Evolutionary conservation across 1,140 invertebrate species (phyloP).

Genomic region (Catajapyx aquilonaris): DNA sequence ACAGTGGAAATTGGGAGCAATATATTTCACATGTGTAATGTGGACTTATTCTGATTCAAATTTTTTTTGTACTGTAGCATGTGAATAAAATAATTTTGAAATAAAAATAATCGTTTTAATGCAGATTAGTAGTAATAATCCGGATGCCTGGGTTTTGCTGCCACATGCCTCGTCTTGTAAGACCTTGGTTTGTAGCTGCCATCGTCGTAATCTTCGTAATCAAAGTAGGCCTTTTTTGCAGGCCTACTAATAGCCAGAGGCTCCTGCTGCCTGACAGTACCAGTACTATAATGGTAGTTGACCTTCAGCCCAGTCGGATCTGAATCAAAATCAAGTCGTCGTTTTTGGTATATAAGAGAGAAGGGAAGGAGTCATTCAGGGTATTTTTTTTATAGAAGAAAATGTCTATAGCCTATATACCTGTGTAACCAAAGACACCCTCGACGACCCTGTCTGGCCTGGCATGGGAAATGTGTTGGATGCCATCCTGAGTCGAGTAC

Average conservation of each 20-base stretch:
- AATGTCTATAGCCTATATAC: no score
- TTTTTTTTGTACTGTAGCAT: no score
- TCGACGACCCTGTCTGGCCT: conserved; percentile 1
- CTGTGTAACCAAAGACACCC: background rate
- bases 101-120: no score
- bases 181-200: background rate
- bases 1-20: no score
- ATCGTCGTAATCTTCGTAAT: conserved; percentile 1
- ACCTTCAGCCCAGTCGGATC: conserved; percentile 2
- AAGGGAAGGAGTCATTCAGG: background rate
- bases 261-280: background rate
- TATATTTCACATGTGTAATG: no score
- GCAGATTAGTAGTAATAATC: no score
- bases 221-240: background rate
- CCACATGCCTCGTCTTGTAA: no score
- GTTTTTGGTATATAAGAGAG: background rate
- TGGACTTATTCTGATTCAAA: no score
- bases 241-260: background rate
- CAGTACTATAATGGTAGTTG: background rate
- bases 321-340: no score
- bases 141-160: no score
- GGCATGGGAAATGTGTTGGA: background rate
- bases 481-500: conserved; percentile 5
- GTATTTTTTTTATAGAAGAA: no score
- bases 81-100: no score